Evolutionary conservation across 1,140 invertebrate genomes (phyloP).

Genomic region (Mercenaria mercenaria): DNA sequence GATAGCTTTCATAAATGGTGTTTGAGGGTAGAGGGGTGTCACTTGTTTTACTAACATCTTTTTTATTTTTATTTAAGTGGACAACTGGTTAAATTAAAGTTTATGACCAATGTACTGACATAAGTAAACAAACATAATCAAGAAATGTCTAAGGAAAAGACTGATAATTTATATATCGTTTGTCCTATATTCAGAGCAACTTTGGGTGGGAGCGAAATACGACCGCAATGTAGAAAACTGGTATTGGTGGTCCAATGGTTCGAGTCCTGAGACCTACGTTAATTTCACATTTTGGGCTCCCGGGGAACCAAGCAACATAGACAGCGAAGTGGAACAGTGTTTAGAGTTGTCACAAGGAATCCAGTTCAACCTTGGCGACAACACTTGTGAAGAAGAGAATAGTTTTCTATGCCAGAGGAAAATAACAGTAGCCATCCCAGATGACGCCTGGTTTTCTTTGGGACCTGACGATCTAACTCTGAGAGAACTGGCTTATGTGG

Average conservation of each 20-base stretch:
- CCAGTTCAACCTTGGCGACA: not conserved
- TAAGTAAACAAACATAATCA: too few relatives aligned
- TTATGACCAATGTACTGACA: too few relatives aligned
- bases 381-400: not conserved
- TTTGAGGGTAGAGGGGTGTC: too few relatives aligned
- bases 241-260: not conserved
- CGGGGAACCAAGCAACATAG: not conserved
- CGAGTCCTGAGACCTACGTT: not conserved
- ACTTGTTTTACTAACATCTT: too few relatives aligned
- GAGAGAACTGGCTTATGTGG: not conserved
- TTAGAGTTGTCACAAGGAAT: not conserved
- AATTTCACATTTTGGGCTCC: not conserved
- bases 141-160: too few relatives aligned
- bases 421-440: not conserved
- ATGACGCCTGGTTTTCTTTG: not conserved
- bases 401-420: not conserved
- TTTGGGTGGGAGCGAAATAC: not conserved
- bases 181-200: not conserved
- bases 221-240: not conserved
- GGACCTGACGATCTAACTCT: not conserved
- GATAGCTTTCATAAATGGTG: too few relatives aligned
- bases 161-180: too few relatives aligned
- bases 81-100: too few relatives aligned
- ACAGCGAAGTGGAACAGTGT: not conserved
- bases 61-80: too few relatives aligned